Evolutionary conservation across 2,113 vertebrate genomes (phyloP).

Genomic region (Cariama cristata): DNA sequence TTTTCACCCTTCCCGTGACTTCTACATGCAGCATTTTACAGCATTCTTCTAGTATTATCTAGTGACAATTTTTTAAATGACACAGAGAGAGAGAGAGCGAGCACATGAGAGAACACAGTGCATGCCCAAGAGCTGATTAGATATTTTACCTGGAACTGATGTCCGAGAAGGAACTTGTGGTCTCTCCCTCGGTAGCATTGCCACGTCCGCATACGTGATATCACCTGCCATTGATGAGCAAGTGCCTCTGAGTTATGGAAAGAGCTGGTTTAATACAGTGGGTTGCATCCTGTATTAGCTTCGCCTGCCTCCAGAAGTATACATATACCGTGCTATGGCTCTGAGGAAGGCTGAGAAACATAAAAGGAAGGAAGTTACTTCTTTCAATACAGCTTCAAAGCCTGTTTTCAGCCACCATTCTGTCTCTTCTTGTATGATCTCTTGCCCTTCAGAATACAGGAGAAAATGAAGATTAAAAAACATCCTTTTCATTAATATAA

Average conservation of each 20-base stretch:
- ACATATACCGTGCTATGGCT: background rate
- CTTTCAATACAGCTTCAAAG: slow-evolving; percentile 49
- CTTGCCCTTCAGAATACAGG: background rate
- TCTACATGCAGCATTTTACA: background rate
- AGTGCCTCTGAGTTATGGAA: background rate
- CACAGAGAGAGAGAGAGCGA: background rate
- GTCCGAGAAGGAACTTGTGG: background rate
- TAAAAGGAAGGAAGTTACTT: slow-evolving; percentile 49
- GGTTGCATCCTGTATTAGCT: slow-evolving; percentile 8
- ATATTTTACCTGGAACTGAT: slow-evolving; percentile 36
- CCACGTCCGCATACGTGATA: background rate
- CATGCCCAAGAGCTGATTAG: background rate
- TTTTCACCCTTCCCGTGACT: background rate
- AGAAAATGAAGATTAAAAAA: background rate
- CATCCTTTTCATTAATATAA: background rate
- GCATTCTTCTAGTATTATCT: background rate
- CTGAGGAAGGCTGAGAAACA: slow-evolving; percentile 13
- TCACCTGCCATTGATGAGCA: slow-evolving; percentile 39
- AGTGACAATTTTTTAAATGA: background rate
- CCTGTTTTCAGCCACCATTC: background rate
- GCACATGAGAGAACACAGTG: background rate
- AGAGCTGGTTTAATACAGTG: background rate
- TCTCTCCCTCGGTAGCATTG: background rate
- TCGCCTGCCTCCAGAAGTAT: slow-evolving; percentile 27
- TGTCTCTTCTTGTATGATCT: background rate